Evolutionary conservation across 2,797 vertebrate species (phyloP).

Genomic region (Myoxocephalus aenaeus): DNA sequence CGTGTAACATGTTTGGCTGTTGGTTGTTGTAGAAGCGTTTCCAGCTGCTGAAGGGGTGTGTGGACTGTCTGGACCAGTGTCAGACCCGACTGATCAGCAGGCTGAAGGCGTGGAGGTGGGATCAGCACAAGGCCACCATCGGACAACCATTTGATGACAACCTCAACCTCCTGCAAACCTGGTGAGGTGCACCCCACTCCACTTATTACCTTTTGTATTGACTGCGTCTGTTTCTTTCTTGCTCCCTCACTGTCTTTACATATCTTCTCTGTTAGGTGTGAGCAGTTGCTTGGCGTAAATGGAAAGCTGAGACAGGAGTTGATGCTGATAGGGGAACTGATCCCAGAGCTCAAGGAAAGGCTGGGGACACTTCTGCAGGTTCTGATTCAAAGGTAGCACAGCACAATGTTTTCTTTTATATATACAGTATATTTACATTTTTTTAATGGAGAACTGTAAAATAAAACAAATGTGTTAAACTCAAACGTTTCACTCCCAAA

Average conservation of each 20-base stretch:
- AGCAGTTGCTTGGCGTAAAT: conserved; percentile 86
- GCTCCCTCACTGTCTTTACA: background rate
- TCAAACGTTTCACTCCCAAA: background rate
- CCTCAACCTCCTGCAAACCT: conserved; percentile 86
- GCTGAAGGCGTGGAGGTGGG: conserved; percentile 91
- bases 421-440: background rate
- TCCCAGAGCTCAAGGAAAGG: conserved; percentile 80
- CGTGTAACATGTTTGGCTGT: conserved; percentile 26
- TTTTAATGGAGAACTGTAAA: background rate
- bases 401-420: background rate
- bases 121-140: conserved; percentile 91
- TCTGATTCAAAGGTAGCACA: conserved; percentile 89
- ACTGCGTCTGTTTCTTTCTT: background rate
- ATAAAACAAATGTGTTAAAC: background rate
- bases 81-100: conserved; percentile 86
- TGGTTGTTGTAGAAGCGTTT: conserved; percentile 80
- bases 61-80: conserved; percentile 84
- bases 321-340: conserved; percentile 81
- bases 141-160: conserved; percentile 89
- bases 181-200: conserved; percentile 75
- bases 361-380: conserved; percentile 81
- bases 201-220: background rate
- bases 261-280: conserved; percentile 75
- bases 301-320: conserved; percentile 91
- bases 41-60: conserved; percentile 81